phyloP scores from a whole-genome alignment of 2,797 vertebrate genomes.

The Eupleurogrammus muticus region DNA sequence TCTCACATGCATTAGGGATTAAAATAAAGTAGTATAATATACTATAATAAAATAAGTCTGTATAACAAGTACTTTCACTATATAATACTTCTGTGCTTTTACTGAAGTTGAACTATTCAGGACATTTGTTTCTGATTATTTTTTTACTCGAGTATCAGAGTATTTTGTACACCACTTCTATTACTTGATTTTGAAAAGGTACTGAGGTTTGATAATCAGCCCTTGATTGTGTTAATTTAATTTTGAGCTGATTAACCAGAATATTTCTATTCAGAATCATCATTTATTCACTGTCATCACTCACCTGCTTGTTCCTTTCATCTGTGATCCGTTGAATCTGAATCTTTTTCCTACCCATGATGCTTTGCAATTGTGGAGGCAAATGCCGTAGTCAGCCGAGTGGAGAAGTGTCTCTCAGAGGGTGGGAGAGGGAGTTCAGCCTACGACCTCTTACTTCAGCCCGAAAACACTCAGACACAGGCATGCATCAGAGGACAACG shows the following conservation, averaged over 20 bases:
- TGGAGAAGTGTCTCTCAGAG: constrained; percentile 60
- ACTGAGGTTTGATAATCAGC: not conserved
- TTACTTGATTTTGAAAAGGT: not conserved
- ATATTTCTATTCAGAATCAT: not conserved
- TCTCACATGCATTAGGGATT: no score
- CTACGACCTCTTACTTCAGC: constrained; percentile 51
- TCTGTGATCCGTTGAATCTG: constrained; percentile 97
- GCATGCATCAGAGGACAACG: constrained; percentile 62
- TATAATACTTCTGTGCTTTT: no score
- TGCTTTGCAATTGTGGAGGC: constrained; percentile 70
- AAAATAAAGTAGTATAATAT: no score
- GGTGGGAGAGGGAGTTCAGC: constrained; percentile 54
- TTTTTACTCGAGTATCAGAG: no score
- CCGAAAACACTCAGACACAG: constrained; percentile 67
- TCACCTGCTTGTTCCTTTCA: constrained; percentile 95
- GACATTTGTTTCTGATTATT: no score
- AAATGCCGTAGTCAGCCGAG: constrained; percentile 64
- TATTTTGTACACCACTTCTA: not conserved
- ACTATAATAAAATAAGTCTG: no score
- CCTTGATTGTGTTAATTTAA: no score
- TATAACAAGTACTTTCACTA: no score
- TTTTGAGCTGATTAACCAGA: not conserved
- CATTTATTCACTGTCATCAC: constrained; percentile 7
- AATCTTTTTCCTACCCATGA: constrained; percentile 98
- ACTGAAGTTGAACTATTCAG: no score